Conservation (phyloP, 2,888 invertebrate genomes). For the Eupelmus urozonus region DNA sequence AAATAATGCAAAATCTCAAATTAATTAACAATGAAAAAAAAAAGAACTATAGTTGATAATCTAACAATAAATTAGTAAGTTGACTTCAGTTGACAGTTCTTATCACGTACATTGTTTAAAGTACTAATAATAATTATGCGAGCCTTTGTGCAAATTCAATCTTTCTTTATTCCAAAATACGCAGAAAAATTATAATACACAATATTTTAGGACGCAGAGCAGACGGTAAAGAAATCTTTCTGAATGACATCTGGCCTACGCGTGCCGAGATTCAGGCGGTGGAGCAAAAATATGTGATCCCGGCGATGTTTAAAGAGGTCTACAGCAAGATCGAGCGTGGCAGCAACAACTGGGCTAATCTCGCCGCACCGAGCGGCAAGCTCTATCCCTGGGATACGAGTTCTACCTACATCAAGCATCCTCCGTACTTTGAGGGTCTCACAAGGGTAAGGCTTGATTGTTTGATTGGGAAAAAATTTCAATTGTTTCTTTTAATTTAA, state of each 20-base stretch:
- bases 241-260: conserved; percentile 97
- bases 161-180: too few relatives aligned
- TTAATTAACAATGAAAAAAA: too few relatives aligned
- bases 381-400: conserved; percentile 93
- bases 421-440: conserved; percentile 96
- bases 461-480: neutral
- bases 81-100: too few relatives aligned
- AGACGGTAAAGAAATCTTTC: conserved; percentile 88
- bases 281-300: conserved; percentile 93
- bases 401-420: conserved; percentile 97
- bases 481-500: neutral
- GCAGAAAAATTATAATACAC: neutral
- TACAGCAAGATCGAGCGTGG: conserved; percentile 91
- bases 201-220: conserved; percentile 65
- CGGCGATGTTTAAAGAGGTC: conserved; percentile 97
- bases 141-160: neutral
- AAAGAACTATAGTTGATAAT: too few relatives aligned
- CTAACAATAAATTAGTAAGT: neutral
- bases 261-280: conserved; percentile 92
- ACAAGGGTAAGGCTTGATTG: conserved; percentile 77
- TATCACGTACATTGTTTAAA: too few relatives aligned
- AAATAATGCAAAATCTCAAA: too few relatives aligned
- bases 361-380: conserved; percentile 88
- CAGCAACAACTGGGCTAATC: conserved; percentile 89
- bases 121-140: neutral